Conservation (phyloP, 2,888 invertebrate genomes). For the Acronicta leporina region DNA sequence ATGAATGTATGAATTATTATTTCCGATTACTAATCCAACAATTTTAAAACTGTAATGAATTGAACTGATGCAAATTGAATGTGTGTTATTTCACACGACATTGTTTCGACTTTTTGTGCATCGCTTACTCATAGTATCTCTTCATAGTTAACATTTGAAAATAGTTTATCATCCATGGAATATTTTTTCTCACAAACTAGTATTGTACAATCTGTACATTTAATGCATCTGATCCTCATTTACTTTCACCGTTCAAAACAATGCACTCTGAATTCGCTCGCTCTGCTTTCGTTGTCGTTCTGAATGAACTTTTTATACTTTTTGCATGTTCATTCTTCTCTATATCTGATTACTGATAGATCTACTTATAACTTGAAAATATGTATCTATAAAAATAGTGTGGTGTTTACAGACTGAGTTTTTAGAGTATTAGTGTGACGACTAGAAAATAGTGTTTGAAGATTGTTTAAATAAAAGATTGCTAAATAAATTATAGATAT, state of each 20-base stretch:
- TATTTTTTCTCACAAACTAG: conserved; percentile 10
- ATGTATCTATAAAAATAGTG: conserved; percentile 37
- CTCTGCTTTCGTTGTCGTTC: conserved; percentile 76
- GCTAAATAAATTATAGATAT: too few relatives aligned
- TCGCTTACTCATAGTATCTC: conserved; percentile 44
- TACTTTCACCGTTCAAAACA: conserved; percentile 37
- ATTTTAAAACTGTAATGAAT: conserved; percentile 14
- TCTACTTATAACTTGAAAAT: conserved; percentile 18
- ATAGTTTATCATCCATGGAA: conserved; percentile 24
- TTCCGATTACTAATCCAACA: conserved; percentile 36
- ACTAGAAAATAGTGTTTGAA: too few relatives aligned
- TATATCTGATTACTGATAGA: conserved; percentile 30
- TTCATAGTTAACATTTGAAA: conserved; percentile 24
- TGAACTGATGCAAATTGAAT: conserved; percentile 17
- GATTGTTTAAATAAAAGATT: too few relatives aligned
- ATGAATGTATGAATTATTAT: conserved; percentile 45
- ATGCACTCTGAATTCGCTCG: conserved; percentile 62
- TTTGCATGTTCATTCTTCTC: conserved; percentile 65
- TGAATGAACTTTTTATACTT: conserved; percentile 60
- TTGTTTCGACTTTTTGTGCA: conserved; percentile 14
- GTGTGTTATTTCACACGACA: conserved; percentile 4
- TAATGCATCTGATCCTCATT: conserved; percentile 20
- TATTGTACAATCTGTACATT: conserved; percentile 28
- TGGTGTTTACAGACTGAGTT: conserved; percentile 56
- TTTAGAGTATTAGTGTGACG: too few relatives aligned